Base-by-base conservation (phyloP, 2,888 invertebrate species). In the Toxonevra muliebris region DNA sequence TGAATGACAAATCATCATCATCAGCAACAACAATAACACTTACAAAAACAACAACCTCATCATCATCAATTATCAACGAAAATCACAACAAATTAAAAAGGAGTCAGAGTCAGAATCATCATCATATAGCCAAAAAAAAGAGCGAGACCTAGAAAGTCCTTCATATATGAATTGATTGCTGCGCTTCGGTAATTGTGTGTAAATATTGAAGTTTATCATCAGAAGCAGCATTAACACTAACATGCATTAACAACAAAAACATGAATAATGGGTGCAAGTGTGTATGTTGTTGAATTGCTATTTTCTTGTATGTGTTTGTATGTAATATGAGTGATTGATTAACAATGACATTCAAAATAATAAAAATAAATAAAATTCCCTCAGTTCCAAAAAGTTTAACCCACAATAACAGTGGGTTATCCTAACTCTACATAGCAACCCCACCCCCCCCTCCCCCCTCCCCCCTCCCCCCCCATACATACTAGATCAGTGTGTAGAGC, bases 321-420 rank as follows among this genome's bases (percentile, higher is more conserved):
- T 52, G 50, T 60, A 61, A 74, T 69, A 75, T 77, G 79, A 76
- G 71, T 78, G 78, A 78, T 78, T 78, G 79, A 78, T 78, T 78
- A 71, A 68, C 53, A 74, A 66, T 72, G 74, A 76, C 76, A 77
- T 70, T 69, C 73, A 45, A 70, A 73, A 76, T 71, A 73, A 74
- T 73, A 73, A 72, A 15, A 55, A 57, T n/a, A 40, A 4, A 57
- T 15, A 43, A 13, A 43, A 13, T 59, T 42, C 48, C 15, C 30
- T 30, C 30, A 30, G 30, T 7, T 30, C 30, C 30, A 30, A 30
- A 30, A 30, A 30, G 30, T 30, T 30, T 30, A 30, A 30, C 30
- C 30, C 30, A 30, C 30, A 30, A 30, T 30, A 30, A 7, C 30
- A 7, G 30, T 30, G 30, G 30, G 30, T 30, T 30, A 30, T 4